These are phyloP conservation scores for Peribatodes rhomboidaria DNA, from an alignment of 2,888 invertebrate genomes.

Conservation along the genomic window DNA sequence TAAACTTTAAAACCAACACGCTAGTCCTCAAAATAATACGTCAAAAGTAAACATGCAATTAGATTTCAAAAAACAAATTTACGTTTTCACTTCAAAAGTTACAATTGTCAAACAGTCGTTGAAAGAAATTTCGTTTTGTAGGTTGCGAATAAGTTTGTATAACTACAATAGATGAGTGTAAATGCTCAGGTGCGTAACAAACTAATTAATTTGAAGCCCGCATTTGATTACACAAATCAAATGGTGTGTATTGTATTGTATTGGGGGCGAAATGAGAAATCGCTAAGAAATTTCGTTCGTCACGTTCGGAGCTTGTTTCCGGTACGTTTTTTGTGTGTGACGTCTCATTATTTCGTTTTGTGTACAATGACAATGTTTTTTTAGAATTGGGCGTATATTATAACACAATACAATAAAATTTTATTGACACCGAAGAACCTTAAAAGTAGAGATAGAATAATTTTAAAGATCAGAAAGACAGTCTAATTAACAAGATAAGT, in stretches of 20 bases:
- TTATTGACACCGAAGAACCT: too few species aligned
- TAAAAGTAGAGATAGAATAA: too few species aligned
- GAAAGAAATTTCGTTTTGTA: conserved; percentile 5
- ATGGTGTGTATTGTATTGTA: conserved; percentile 70
- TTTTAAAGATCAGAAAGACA: too few species aligned
- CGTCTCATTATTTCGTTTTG: conserved; percentile 68
- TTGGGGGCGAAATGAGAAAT: conserved; percentile 84
- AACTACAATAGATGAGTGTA: conserved; percentile 66
- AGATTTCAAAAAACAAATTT: conserved; percentile 32
- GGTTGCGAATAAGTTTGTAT: conserved; percentile 42
- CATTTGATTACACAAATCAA: conserved; percentile 87
- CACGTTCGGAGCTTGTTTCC: conserved; percentile 81
- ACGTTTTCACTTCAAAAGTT: conserved; percentile 20
- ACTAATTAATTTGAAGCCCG: conserved; percentile 86
- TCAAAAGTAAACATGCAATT: not conserved
- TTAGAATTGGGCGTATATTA: conserved; percentile 30
- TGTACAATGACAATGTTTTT: not conserved
- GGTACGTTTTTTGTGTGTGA: conserved; percentile 74
- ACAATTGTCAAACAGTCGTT: conserved; percentile 3
- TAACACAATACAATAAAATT: too few species aligned
- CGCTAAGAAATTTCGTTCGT: conserved; percentile 85
- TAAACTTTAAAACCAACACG: conserved; percentile 32
- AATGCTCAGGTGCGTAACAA: conserved; percentile 85
- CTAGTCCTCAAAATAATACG: conserved; percentile 6
- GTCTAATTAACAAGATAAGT: not conserved